Base-by-base conservation (phyloP, 2,113 vertebrate genomes). In the Morone saxatilis region DNA sequence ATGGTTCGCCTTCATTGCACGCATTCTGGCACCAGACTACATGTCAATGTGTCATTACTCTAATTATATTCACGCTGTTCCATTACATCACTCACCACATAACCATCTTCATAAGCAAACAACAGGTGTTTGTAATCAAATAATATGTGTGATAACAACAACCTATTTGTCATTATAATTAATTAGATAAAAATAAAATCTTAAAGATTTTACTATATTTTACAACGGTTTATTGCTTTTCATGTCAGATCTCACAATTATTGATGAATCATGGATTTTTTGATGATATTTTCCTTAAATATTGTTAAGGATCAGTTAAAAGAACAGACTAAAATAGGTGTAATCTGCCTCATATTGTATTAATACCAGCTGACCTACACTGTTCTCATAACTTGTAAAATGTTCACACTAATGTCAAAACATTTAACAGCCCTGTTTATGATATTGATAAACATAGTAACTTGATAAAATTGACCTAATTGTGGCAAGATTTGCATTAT, bases 51-150 rank as follows among this genome's bases (percentile, higher is more conserved):
- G 71, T 89, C 85, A 86, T 89, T 88, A 86, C 65, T 90, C 86
- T 91, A 91, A 91, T 88, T 88, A 88, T 91, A 92, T 83, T 81
- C 80, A n/a, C 38, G 45, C 83, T 86, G 81, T 86, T 92, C 81
- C 83, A 90, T 92, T 62, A 87, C 89, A 76, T 91, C 86, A 92
- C 53, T 85, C 82, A 69, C 51, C 56, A 69, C 76, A 80, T 59
- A 77, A 76, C 48, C 65, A 40, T 79, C 76, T 50, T 81, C 45
- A 56, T 17, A 13, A 10, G 50, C 76, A 60, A 67, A 86, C 86
- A 88, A 75, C 86, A 90, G 88, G 81, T 92, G 91, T 59, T 65
- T 76, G 80, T 47, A 70, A 80, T 84, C 47, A 71, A 81, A 84
- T 87, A 59, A 67, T 63, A 71, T 1, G 36, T 19, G 53, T 53